phyloP scores from a whole-genome alignment of 2,113 vertebrate species.

The Labrus mixtus region DNA sequence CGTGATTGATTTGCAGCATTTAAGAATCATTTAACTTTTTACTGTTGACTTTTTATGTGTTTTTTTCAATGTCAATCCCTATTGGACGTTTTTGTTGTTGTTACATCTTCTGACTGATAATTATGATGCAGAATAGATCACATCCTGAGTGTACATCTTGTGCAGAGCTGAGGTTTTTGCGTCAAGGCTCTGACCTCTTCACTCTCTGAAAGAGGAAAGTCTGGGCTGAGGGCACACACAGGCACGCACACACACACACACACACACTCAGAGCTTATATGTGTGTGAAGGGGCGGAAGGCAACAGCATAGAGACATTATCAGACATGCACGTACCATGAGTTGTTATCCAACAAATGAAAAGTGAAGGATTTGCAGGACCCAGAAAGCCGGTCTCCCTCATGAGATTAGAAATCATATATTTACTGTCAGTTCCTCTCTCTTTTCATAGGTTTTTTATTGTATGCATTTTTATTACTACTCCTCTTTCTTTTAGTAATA shows the following conservation, averaged over 20 bases:
- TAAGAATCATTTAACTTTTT: not conserved
- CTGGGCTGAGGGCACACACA: not conserved
- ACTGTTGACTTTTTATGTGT: not conserved
- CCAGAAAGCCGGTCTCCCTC: not conserved
- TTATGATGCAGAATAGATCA: not conserved
- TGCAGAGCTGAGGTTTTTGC: not conserved
- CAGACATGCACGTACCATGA: not conserved
- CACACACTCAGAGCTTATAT: not conserved
- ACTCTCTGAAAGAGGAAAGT: not conserved
- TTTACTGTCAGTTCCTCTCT: not conserved
- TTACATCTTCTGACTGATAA: not conserved
- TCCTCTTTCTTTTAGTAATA: not conserved
- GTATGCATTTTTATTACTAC: not conserved
- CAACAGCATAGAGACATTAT: not conserved
- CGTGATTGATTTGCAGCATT: not conserved
- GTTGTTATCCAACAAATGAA: conserved; percentile 1
- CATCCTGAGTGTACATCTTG: not conserved
- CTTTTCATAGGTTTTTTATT: conserved; percentile 3
- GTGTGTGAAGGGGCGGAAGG: not conserved
- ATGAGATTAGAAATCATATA: not conserved
- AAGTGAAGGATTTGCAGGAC: not conserved
- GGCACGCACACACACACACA: not conserved
- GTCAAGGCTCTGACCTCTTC: not conserved
- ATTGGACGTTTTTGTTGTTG: not conserved
- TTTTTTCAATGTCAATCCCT: not conserved